These are phyloP conservation scores for Melipona beecheii DNA, from an alignment of 2,888 invertebrate genomes.

Conservation along the genomic window DNA sequence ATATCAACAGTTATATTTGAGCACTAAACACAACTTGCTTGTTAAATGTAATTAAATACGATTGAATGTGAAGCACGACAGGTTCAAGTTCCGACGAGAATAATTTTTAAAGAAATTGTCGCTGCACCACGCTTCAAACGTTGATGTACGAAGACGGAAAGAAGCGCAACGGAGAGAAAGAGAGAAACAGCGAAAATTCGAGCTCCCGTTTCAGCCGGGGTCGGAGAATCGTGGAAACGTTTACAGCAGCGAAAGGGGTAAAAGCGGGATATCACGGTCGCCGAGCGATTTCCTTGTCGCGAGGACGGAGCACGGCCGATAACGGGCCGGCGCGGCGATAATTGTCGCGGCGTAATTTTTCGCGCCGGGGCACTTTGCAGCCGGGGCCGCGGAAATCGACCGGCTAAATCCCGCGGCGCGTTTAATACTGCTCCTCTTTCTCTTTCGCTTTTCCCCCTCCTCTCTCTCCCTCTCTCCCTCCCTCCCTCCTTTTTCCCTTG, in stretches of 20 bases:
- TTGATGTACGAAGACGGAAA: too few relatives aligned
- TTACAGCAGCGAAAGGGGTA: neutral
- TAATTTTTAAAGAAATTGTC: too few relatives aligned
- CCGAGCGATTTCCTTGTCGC: constrained; percentile 31
- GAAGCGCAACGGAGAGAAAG: too few relatives aligned
- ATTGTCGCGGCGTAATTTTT: constrained; percentile 65
- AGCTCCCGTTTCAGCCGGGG: neutral
- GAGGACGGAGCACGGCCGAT: neutral
- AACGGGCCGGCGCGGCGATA: constrained; percentile 47
- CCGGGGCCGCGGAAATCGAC: constrained; percentile 48
- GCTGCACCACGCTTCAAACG: too few relatives aligned
- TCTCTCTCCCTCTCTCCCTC: neutral
- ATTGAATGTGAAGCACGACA: too few relatives aligned
- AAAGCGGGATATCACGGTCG: constrained; percentile 23
- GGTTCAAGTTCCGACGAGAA: too few relatives aligned
- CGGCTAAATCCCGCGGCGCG: constrained; percentile 51
- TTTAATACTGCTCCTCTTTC: constrained; percentile 43
- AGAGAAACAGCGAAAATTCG: neutral
- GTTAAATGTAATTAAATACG: too few relatives aligned
- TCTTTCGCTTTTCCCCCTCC: neutral
- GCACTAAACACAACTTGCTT: too few relatives aligned
- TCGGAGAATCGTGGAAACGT: neutral
- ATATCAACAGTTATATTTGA: too few relatives aligned
- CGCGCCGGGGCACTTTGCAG: constrained; percentile 47
- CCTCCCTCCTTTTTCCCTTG: neutral